Evolutionary conservation across 2,113 vertebrate genomes (phyloP).

Genomic region (Gallinago undulata): DNA sequence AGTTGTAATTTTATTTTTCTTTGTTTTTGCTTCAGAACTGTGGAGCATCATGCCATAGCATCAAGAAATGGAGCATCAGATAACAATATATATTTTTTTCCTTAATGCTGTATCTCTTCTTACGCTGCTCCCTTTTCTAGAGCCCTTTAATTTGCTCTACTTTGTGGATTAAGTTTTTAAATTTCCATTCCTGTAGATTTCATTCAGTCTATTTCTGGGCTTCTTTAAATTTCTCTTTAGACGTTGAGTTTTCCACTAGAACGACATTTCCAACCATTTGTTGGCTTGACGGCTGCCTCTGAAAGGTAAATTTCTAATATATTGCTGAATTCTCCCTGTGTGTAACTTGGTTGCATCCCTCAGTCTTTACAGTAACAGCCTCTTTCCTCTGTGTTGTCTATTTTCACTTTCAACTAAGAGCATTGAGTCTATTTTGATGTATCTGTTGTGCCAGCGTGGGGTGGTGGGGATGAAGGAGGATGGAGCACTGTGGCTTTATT

Average conservation of each 20-base stretch:
- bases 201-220: neutral
- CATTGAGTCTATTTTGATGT: neutral
- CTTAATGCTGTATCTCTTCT: neutral
- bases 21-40: neutral
- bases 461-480: neutral
- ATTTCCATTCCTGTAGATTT: neutral
- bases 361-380: neutral
- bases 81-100: neutral
- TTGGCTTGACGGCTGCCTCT: neutral
- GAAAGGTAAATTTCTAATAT: neutral
- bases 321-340: neutral
- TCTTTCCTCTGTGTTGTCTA: neutral
- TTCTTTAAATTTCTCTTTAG: neutral
- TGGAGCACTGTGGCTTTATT: neutral
- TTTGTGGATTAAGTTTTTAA: neutral
- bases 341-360: neutral
- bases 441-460: neutral
- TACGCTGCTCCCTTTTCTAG: neutral
- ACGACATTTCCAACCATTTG: neutral
- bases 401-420: neutral
- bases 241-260: neutral
- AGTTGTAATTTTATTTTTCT: neutral
- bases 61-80: neutral
- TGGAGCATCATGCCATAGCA: neutral
- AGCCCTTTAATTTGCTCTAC: neutral